Conservation (phyloP, 2,113 vertebrate species). For the Lichenostomus cassidix region DNA sequence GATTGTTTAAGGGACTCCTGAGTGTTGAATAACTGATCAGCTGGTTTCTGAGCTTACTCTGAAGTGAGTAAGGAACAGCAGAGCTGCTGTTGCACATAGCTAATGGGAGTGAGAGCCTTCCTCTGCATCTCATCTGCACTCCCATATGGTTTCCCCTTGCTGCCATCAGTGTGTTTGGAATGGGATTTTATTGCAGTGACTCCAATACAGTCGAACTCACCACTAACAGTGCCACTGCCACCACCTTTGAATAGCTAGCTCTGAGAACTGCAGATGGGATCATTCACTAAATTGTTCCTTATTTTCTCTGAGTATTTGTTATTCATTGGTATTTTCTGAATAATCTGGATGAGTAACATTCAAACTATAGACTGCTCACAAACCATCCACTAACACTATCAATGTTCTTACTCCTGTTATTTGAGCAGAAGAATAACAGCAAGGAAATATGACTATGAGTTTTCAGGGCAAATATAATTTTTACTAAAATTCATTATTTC, state of each 20-base stretch:
- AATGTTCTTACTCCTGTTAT: constrained; percentile 19
- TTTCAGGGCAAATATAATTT: neutral
- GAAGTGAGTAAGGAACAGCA: neutral
- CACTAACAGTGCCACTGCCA: rapidly evolving
- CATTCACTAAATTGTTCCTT: neutral
- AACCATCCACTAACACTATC: neutral
- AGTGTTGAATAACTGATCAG: neutral
- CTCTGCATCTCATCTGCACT: constrained; percentile 10
- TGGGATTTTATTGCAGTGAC: neutral
- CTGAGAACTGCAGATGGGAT: neutral
- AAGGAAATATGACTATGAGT: neutral
- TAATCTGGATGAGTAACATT: constrained; percentile 18
- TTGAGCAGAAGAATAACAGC: neutral
- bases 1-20: neutral
- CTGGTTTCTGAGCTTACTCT: constrained; percentile 2
- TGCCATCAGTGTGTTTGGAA: neutral
- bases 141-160: neutral
- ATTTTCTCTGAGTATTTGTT: constrained; percentile 26
- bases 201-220: neutral
- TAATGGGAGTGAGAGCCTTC: neutral
- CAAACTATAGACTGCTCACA: neutral
- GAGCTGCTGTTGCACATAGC: neutral
- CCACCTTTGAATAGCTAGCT: neutral
- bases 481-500: neutral
- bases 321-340: constrained; percentile 41